phyloP scores from a whole-genome alignment of 2,113 vertebrate genomes.

The Illadopsis cleaveri region DNA sequence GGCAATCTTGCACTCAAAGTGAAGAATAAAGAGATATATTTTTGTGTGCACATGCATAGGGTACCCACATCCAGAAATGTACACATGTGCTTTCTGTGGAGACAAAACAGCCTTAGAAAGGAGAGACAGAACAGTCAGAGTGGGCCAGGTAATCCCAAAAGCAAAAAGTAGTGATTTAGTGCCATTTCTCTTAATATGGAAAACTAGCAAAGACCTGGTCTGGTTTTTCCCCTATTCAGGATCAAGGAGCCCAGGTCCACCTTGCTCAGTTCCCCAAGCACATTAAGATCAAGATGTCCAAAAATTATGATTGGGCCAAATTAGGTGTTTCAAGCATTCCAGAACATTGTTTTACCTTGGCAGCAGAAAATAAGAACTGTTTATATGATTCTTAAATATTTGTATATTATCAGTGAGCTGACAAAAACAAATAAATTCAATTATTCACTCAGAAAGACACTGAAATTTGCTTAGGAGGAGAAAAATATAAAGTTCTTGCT shows the following conservation, averaged over 20 bases:
- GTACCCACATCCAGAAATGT: background rate
- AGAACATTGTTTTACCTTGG: background rate
- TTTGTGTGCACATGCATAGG: background rate
- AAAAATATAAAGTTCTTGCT: background rate
- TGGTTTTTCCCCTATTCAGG: background rate
- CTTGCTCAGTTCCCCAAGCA: background rate
- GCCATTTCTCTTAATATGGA: background rate
- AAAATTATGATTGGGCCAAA: background rate
- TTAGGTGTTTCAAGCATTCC: background rate
- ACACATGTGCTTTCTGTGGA: background rate
- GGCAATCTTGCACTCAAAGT: background rate
- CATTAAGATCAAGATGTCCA: rapidly evolving
- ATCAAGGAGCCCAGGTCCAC: background rate
- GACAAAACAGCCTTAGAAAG: background rate
- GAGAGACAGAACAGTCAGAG: background rate
- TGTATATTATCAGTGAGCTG: background rate
- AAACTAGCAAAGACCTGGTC: background rate
- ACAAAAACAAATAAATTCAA: background rate
- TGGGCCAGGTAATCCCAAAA: background rate
- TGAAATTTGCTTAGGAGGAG: background rate
- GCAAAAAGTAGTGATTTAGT: background rate
- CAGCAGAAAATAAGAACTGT: background rate
- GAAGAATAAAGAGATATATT: background rate
- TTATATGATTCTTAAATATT: background rate
- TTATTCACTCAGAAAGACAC: background rate